Percentiles rank a stretch among this genome's conserved stretches.
Evolutionary conservation across 2,888 invertebrate genomes (phyloP).

Genomic region (Cosmorhoe ocellata): DNA sequence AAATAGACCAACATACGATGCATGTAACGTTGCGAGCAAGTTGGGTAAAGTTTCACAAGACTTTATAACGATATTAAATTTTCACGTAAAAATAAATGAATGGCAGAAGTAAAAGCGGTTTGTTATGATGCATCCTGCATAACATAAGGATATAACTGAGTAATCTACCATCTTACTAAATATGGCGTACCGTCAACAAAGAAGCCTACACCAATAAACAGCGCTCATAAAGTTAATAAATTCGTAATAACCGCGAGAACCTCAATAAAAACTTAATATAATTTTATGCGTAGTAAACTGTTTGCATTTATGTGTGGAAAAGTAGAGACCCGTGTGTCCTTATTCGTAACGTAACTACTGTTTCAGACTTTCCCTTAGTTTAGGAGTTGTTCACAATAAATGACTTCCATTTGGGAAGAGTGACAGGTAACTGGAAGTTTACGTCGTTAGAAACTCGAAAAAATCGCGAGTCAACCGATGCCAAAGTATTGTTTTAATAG

Average conservation of each 20-base stretch:
- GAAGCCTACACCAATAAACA: slow-evolving; percentile 34
- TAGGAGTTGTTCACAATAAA: slow-evolving; percentile 66
- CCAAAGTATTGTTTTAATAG: slow-evolving; percentile 47
- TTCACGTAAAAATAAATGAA: slow-evolving; percentile 1
- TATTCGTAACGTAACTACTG: slow-evolving; percentile 57
- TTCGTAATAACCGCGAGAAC: slow-evolving; percentile 32
- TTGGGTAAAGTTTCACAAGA: slow-evolving; percentile 3
- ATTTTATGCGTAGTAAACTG: slow-evolving; percentile 37
- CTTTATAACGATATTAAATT: not conserved
- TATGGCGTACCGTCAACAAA: slow-evolving; percentile 27
- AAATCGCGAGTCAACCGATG: slow-evolving; percentile 43
- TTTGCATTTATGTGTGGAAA: slow-evolving; percentile 31
- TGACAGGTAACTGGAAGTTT: slow-evolving; percentile 61
- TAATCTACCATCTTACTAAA: slow-evolving; percentile 4
- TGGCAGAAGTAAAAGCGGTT: slow-evolving; percentile 9
- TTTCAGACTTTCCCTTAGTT: slow-evolving; percentile 60
- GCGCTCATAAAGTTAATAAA: slow-evolving; percentile 35
- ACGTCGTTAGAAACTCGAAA: slow-evolving; percentile 56
- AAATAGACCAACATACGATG: slow-evolving; percentile 53
- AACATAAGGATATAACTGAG: not conserved
- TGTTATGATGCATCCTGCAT: not conserved
- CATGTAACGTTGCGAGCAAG: slow-evolving; percentile 16
- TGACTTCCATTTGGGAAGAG: slow-evolving; percentile 61
- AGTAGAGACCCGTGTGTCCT: slow-evolving; percentile 35
- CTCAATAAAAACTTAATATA: slow-evolving; percentile 38